These are phyloP conservation scores for Suncus etruscus DNA, from an alignment of 2,113 vertebrate species.

Conservation along the genomic window DNA sequence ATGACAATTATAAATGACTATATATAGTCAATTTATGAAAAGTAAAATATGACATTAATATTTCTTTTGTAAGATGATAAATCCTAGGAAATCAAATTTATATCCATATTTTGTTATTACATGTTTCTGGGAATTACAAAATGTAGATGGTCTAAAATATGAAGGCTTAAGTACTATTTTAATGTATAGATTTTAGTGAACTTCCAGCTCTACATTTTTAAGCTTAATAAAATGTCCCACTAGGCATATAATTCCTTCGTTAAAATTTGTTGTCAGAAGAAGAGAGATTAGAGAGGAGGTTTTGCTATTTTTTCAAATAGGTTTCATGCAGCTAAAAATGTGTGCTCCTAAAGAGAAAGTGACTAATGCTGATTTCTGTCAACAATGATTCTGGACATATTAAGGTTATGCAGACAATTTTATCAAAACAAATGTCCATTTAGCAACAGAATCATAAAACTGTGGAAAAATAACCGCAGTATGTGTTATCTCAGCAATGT, in stretches of 20 bases:
- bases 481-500: neutral
- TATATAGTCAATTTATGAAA: conserved; percentile 31
- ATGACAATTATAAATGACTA: conserved; percentile 65
- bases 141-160: neutral
- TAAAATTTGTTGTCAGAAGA: conserved; percentile 36
- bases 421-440: neutral
- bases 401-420: neutral
- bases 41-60: conserved; percentile 51
- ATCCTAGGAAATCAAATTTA: conserved; percentile 58
- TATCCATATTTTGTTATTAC: neutral
- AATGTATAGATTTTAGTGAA: conserved; percentile 31
- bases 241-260: conserved; percentile 24
- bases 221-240: conserved; percentile 20
- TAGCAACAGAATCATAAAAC: neutral
- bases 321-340: conserved; percentile 25
- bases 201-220: conserved; percentile 40
- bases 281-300: neutral
- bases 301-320: neutral
- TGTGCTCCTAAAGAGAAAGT: neutral
- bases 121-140: conserved; percentile 10
- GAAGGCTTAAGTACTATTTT: conserved; percentile 13
- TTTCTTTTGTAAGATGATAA: conserved; percentile 55
- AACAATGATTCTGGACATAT: neutral
- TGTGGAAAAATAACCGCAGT: neutral
- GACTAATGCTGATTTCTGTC: neutral